These are phyloP conservation scores for Octopus sinensis DNA, from an alignment of 1,140 invertebrate species.

Conservation along the genomic window DNA sequence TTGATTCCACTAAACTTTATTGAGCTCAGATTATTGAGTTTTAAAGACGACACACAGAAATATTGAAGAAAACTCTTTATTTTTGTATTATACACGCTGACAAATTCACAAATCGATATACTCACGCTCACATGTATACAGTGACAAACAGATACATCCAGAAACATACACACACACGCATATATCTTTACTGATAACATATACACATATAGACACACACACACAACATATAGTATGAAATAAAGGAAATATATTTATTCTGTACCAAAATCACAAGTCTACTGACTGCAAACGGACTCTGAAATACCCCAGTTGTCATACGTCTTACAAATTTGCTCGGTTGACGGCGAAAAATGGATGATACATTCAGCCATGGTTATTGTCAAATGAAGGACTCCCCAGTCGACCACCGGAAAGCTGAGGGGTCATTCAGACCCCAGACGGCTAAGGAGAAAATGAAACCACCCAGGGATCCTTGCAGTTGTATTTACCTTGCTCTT, in stretches of 20 bases:
- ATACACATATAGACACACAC: neutral
- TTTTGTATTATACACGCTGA: no score
- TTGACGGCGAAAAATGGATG: conserved; percentile 39
- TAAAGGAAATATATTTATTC: no score
- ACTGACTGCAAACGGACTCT: no score
- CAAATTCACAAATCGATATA: neutral
- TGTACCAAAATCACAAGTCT: no score
- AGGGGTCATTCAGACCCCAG: neutral
- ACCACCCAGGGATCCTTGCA: conserved; percentile 58
- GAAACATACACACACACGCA: neutral
- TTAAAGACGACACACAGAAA: no score
- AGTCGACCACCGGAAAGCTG: conserved; percentile 13
- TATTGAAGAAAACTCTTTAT: no score
- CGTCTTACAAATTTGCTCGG: no score
- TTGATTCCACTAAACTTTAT: no score
- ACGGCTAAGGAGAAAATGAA: conserved; percentile 16
- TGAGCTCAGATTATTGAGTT: no score
- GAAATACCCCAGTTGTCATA: no score
- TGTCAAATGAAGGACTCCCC: conserved; percentile 35
- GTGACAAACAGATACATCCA: neutral
- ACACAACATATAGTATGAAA: neutral
- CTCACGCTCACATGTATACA: neutral
- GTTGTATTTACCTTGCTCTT: conserved; percentile 76
- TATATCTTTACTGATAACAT: neutral
- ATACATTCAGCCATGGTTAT: conserved; percentile 46